Percentiles rank a stretch among this genome's conserved stretches.
These are phyloP conservation scores for Lingula anatina DNA, from an alignment of 2,888 invertebrate species.

Conservation along the genomic window DNA sequence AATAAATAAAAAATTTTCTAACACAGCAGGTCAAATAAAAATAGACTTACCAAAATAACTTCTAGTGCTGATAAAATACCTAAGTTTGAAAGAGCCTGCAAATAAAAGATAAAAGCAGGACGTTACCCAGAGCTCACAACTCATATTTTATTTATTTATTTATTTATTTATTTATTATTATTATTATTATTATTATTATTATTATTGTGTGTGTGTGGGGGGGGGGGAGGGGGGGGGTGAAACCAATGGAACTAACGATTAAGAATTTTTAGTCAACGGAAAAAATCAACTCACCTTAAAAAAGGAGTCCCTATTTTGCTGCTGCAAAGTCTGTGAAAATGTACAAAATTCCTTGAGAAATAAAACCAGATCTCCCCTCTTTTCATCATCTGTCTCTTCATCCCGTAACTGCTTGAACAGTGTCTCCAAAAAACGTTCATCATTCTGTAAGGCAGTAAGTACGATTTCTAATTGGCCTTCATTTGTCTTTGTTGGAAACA, in stretches of 20 bases:
- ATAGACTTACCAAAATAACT: slow-evolving; percentile 39
- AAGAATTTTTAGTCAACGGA: not conserved
- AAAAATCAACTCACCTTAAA: slow-evolving; percentile 64
- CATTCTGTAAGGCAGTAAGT: slow-evolving; percentile 66
- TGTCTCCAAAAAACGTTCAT: slow-evolving; percentile 92
- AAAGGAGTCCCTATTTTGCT: slow-evolving; percentile 93
- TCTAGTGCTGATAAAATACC: slow-evolving; percentile 50
- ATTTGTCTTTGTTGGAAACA: no score
- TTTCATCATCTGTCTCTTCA: slow-evolving; percentile 75
- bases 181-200: no score
- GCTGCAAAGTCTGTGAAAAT: slow-evolving; percentile 97
- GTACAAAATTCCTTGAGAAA: slow-evolving; percentile 99
- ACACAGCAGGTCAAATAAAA: not conserved
- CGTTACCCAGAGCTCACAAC: no score
- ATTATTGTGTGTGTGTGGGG: no score
- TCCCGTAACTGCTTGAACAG: slow-evolving; percentile 90
- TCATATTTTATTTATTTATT: no score
- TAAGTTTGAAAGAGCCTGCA: slow-evolving; percentile 49
- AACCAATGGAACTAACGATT: not conserved
- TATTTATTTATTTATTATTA: no score
- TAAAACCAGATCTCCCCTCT: slow-evolving; percentile 87
- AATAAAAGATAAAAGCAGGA: slow-evolving; percentile 12
- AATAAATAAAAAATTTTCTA: not conserved
- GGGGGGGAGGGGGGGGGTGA: no score
- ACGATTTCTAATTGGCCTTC: no score